Percentiles rank a stretch among this genome's conserved stretches.
Evolutionary conservation across 2,888 invertebrate species (phyloP).

Genomic region (Drosophila kanekoi): DNA sequence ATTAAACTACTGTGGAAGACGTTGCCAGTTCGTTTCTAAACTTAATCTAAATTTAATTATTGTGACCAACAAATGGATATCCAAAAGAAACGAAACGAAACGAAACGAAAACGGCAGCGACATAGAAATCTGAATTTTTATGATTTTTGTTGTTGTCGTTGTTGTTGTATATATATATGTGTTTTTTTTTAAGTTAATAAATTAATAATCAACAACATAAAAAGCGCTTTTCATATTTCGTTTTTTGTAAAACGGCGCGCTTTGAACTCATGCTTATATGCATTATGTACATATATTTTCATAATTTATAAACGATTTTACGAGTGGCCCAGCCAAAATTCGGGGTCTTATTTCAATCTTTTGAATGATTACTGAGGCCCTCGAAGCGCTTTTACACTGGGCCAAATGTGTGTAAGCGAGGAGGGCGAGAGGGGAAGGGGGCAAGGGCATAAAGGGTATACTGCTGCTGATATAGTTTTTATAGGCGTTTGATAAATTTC

Average conservation of each 20-base stretch:
- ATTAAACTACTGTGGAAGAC: conserved; percentile 75
- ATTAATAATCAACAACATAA: conserved; percentile 77
- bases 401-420: background rate
- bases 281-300: conserved; percentile 81
- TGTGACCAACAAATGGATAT: conserved; percentile 69
- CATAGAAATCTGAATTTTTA: conserved; percentile 61
- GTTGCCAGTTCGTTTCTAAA: conserved; percentile 56
- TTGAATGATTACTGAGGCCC: conserved; percentile 74
- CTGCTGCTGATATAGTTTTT: conserved; percentile 75
- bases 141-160: conserved; percentile 42
- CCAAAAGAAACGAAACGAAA: conserved; percentile 39
- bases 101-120: conserved; percentile 42
- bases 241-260: conserved; percentile 64
- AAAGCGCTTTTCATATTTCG: conserved; percentile 77
- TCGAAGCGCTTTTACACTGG: conserved; percentile 41
- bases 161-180: conserved; percentile 8
- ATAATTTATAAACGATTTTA: conserved; percentile 79
- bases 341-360: conserved; percentile 62
- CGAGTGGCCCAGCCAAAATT: conserved; percentile 43
- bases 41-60: conserved; percentile 82
- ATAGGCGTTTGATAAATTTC: conserved; percentile 80
- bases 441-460: conserved; percentile 11
- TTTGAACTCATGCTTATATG: conserved; percentile 69
- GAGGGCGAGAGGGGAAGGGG: too few species aligned
- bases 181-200: conserved; percentile 65